These are phyloP conservation scores for Cetonia aurata DNA, from an alignment of 2,888 invertebrate genomes.

Conservation along the genomic window DNA sequence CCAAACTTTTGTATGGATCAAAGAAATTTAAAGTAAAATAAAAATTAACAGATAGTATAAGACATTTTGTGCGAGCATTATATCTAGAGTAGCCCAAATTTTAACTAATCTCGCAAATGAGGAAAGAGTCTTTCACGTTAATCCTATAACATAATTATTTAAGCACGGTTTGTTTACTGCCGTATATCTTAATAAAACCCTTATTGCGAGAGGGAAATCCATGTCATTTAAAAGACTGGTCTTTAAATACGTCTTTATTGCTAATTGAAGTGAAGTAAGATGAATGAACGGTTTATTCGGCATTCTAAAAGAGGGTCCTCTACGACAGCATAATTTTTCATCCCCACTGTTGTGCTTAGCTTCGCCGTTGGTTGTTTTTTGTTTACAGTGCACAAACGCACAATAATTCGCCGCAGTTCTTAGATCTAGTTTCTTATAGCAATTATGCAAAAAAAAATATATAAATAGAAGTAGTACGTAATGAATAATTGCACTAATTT, in stretches of 20 bases:
- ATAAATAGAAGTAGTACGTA: too few relatives aligned
- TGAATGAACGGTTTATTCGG: constrained; percentile 55
- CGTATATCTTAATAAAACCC: constrained; percentile 58
- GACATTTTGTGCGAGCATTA: too few relatives aligned
- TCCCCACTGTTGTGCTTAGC: constrained; percentile 59
- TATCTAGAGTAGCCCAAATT: neutral
- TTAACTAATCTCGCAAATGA: constrained; percentile 14
- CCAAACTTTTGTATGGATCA: too few relatives aligned
- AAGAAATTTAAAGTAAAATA: too few relatives aligned
- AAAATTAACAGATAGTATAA: too few relatives aligned
- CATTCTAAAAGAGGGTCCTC: constrained; percentile 52
- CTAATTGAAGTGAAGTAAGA: constrained; percentile 56
- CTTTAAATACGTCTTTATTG: constrained; percentile 52
- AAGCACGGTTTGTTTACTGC: constrained; percentile 47
- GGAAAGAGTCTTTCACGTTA: constrained; percentile 19
- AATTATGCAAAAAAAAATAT: neutral
- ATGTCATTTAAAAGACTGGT: constrained; percentile 51
- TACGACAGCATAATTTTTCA: constrained; percentile 35
- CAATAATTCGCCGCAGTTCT: neutral
- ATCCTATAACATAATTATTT: constrained; percentile 48
- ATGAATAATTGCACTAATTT: too few relatives aligned
- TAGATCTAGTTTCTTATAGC: neutral
- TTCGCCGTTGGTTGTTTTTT: constrained; percentile 27
- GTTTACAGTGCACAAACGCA: constrained; percentile 7
- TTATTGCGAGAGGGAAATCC: constrained; percentile 53